Evolutionary conservation across 2,888 invertebrate genomes (phyloP).

Genomic region (Bimastos eiseni): DNA sequence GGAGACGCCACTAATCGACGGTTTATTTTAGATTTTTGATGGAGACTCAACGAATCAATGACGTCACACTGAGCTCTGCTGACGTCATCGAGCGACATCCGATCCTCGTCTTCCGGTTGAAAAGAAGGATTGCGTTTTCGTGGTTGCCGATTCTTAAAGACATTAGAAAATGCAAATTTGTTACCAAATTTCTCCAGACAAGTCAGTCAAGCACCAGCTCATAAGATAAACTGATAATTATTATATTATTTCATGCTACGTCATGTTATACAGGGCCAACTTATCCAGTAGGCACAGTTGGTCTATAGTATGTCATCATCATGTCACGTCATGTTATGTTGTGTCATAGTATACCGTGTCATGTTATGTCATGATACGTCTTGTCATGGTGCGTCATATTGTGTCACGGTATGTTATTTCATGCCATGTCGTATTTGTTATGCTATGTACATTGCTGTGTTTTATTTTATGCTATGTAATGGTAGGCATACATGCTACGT

Average conservation of each 20-base stretch:
- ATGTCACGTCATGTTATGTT: background rate
- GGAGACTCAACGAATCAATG: slow-evolving; percentile 10
- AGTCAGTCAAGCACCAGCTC: background rate
- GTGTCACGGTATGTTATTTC: too few species aligned
- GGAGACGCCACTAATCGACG: background rate
- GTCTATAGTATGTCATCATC: too few species aligned
- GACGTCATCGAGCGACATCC: slow-evolving; percentile 22
- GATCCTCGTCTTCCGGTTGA: slow-evolving; percentile 19
- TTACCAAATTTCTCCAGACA: background rate
- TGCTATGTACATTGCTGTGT: too few species aligned
- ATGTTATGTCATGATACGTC: too few species aligned
- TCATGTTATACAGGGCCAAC: background rate
- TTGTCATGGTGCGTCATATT: too few species aligned
- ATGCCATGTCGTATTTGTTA: too few species aligned
- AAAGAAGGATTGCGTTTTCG: background rate
- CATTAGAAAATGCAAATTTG: background rate
- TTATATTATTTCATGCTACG: background rate
- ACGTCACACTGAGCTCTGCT: background rate
- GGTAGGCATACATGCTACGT: too few species aligned
- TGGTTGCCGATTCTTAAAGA: background rate
- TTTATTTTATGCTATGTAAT: too few species aligned
- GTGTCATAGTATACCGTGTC: too few species aligned
- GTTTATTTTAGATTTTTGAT: background rate
- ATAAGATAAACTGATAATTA: too few species aligned
- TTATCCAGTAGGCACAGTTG: too few species aligned